Evolutionary conservation across 2,113 vertebrate genomes (phyloP).

Genomic region (Triplophysa tibetana): DNA sequence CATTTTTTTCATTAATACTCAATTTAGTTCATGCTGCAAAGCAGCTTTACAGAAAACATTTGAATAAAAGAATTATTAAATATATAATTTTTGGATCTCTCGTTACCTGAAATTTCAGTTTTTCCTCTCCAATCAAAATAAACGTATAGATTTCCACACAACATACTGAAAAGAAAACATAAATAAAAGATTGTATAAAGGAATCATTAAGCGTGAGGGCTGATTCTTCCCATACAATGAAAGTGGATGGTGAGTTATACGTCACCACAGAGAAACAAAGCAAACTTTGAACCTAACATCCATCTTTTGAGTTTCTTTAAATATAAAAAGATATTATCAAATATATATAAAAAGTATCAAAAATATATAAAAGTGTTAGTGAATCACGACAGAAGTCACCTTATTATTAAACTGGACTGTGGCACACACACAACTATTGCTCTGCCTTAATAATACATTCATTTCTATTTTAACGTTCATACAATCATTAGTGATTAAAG

Average conservation of each 20-base stretch:
- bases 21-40: too few species aligned
- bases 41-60: too few species aligned
- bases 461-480: too few species aligned
- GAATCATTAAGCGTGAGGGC: neutral
- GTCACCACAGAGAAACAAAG: neutral
- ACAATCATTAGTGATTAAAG: too few species aligned
- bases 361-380: too few species aligned
- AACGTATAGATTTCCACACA: constrained; percentile 97
- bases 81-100: constrained; percentile 6
- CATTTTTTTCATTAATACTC: neutral
- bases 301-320: neutral
- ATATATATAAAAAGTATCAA: too few species aligned
- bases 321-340: too few species aligned
- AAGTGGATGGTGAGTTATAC: neutral
- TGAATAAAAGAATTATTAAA: too few species aligned
- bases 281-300: too few species aligned
- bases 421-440: neutral
- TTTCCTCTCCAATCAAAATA: constrained; percentile 95
- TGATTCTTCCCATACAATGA: too few species aligned
- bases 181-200: constrained; percentile 7
- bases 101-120: constrained; percentile 87
- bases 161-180: constrained; percentile 79
- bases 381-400: too few species aligned
- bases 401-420: neutral
- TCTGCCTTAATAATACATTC: neutral